Evolutionary conservation across 2,888 invertebrate species (phyloP).

Genomic region (Dendrolimus pini): DNA sequence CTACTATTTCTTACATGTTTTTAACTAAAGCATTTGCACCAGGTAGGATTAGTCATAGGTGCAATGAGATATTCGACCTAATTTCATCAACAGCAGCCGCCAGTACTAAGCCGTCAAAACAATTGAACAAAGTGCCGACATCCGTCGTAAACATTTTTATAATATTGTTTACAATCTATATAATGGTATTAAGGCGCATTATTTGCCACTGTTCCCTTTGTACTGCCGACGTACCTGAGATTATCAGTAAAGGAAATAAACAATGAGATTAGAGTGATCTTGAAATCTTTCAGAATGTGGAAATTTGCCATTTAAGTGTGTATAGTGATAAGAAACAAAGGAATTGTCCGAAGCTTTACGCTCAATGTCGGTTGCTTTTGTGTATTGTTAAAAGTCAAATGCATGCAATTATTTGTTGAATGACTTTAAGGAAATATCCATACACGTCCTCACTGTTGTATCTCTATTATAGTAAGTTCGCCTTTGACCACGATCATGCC

Average conservation of each 20-base stretch:
- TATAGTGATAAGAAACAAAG: neutral
- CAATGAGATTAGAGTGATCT: neutral
- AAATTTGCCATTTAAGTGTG: neutral
- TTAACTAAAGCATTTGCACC: no score
- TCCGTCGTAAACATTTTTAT: constrained; percentile 34
- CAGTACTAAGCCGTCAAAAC: constrained; percentile 17
- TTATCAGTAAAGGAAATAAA: constrained; percentile 1
- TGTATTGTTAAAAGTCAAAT: no score
- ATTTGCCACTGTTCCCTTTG: constrained; percentile 57
- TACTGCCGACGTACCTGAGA: constrained; percentile 26
- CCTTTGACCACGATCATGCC: no score
- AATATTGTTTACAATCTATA: constrained; percentile 40
- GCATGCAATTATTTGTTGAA: no score
- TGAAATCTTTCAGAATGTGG: neutral
- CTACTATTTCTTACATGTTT: no score
- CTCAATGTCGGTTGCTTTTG: neutral
- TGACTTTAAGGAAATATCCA: no score
- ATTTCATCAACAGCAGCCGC: neutral
- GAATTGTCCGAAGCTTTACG: no score
- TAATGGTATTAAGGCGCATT: constrained; percentile 51
- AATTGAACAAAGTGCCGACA: constrained; percentile 37
- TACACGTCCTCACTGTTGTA: no score
- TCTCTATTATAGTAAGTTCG: no score
- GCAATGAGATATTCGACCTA: neutral
- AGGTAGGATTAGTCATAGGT: neutral